Evolutionary conservation across 2,113 vertebrate species (phyloP), one percentile per base, ranked within the genome.

Genomic region (Heterocephalus glaber): DNA sequence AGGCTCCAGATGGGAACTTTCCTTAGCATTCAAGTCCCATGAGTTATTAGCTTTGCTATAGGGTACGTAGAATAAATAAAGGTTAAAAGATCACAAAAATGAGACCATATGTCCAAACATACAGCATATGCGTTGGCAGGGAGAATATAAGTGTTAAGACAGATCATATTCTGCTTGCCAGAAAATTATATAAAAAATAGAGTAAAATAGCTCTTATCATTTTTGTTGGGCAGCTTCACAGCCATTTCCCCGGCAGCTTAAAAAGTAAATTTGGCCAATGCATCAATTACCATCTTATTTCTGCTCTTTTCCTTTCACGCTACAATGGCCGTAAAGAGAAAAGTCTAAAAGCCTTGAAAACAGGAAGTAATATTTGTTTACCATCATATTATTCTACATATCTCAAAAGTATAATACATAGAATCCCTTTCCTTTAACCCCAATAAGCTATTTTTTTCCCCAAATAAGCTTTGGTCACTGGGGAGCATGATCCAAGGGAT

Each of bases 61-160:
- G 68, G 52, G 30, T 89, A 74, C 83, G 11, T 65, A 79, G 83
- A 94, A 96, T 96, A 96, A 86, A 96, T 95, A 96, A 83, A 97
- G 95, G 97, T 95, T 93, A 96, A 97, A 96, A 95, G 96, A 89
- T 95, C 90, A 97, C 81, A 93, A 60, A 91, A 96, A 97, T 93
- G 80, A 80, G 94, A 95, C 86, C 92, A 95, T 96, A 97, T 96
- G 95, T 93, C 92, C 96, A 97, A 97, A 97, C 89, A 95, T 47
- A 89, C 80, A 95, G 83, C 79, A 65, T 76, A 88, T 6, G 7
- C 38, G 79, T 93, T 97, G 96, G 92, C 92, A 95, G 87, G 72
- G 63, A 89, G 38, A 96, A 85, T 93, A 5, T 83, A 95, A 95
- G 66, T 96, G 94, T 96, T 96, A 96, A 96, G 22, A 91, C 33